Percentiles rank a stretch among this genome's conserved stretches.
These are phyloP conservation scores for Dryomyza anilis DNA, from an alignment of 2,888 invertebrate species.

Conservation along the genomic window DNA sequence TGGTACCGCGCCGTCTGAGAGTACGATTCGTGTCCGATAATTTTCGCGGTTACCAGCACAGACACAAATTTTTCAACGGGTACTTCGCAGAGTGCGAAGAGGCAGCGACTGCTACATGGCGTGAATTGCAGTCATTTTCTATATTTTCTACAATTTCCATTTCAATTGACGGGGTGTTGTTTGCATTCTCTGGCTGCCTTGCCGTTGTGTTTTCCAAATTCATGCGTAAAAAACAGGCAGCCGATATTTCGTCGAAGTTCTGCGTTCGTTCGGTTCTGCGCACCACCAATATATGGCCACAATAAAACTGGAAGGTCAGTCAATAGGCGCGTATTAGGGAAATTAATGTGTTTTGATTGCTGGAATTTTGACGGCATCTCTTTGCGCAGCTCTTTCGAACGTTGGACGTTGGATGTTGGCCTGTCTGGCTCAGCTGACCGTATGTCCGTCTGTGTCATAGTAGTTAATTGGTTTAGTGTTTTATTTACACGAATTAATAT, in stretches of 20 bases:
- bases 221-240: conserved; percentile 21
- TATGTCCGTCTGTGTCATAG: not conserved
- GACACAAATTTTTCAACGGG: conserved; percentile 11
- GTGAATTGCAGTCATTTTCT: no score
- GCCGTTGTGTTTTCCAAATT: conserved; percentile 14
- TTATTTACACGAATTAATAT: conserved; percentile 19
- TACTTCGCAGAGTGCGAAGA: conserved; percentile 1
- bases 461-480: conserved; percentile 22
- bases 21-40: conserved; percentile 32
- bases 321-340: conserved; percentile 31
- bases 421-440: not conserved
- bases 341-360: conserved; percentile 22
- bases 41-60: conserved; percentile 33
- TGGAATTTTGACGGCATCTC: conserved; percentile 25
- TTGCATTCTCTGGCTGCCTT: not conserved
- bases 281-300: conserved; percentile 26
- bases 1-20: conserved; percentile 35
- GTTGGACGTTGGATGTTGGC: no score
- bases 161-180: not conserved
- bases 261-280: conserved; percentile 16
- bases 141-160: no score
- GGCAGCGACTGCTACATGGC: not conserved
- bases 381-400: not conserved
- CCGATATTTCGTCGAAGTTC: not conserved
- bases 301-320: conserved; percentile 49